Conservation (phyloP, 2,888 invertebrate genomes). For the Cataglyphis albicans region DNA sequence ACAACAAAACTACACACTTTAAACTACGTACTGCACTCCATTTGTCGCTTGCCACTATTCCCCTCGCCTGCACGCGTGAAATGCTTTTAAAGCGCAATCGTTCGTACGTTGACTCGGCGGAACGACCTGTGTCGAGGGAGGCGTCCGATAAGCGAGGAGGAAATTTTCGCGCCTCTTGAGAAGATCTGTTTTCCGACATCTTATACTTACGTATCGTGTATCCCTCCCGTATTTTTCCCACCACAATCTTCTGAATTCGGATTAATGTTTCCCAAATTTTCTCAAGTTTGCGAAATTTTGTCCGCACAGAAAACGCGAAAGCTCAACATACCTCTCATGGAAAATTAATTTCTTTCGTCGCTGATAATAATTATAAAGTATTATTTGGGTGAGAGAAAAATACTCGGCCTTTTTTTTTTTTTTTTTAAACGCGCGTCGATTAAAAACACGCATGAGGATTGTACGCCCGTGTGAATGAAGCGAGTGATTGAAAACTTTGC, state of each 20-base stretch:
- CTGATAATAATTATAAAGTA: background rate
- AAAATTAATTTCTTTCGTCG: background rate
- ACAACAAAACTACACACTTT: constrained; percentile 36
- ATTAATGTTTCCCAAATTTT: background rate
- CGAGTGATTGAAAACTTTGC: background rate
- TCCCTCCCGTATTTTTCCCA: background rate
- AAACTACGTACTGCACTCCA: constrained; percentile 18
- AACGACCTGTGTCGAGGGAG: constrained; percentile 44
- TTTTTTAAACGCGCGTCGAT: too few relatives aligned
- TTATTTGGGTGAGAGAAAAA: background rate
- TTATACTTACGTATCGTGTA: background rate
- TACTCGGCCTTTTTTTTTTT: background rate
- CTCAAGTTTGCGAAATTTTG: background rate
- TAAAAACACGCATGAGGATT: background rate
- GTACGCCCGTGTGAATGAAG: background rate
- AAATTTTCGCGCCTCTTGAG: constrained; percentile 24
- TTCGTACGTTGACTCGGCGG: constrained; percentile 70
- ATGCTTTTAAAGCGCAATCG: constrained; percentile 71
- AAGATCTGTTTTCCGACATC: background rate
- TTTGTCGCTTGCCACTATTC: background rate
- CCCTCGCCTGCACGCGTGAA: constrained; percentile 46
- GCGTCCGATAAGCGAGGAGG: constrained; percentile 50
- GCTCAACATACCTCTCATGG: background rate
- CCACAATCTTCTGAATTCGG: background rate
- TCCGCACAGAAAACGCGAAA: background rate